Evolutionary conservation across 2,797 vertebrate species (phyloP), one percentile per base, ranked within the genome.

Genomic region (Thalassophryne amazonica): DNA sequence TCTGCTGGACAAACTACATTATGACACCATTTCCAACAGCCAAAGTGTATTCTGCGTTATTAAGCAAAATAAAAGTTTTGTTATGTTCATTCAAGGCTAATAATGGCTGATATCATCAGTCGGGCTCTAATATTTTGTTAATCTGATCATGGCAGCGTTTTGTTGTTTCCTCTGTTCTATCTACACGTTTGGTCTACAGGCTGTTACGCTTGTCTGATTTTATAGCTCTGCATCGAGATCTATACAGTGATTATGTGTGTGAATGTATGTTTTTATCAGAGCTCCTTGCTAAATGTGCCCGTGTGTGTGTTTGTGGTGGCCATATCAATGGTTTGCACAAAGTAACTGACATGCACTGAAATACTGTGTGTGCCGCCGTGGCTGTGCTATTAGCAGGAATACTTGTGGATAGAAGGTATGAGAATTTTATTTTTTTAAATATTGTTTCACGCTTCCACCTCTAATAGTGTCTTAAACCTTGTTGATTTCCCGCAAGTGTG

Each of bases 281-380:
- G 45, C 31, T 35, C 57, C 40, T 57, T 11, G 34, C 48, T 63
- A 40, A 37, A 42, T 51, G 42, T 60, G 50, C 11, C 23, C 15
- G 8, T 30, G 17, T 51, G 28, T 53, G 42, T 63, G 27, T 58
- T 40, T 65, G 56, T 55, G 57, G 41, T 60, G 30, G 41, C 36
- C 17, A 61, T 66, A 37, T 32, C 47, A 41, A 63, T 61, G 72
- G 62, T 57, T 74, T 63, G 59, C 56, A 69, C 53, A 56, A 61
- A 60, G 70, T 73, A 52, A 72, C 71, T 60, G 54, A 85, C 72
- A 73, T 78, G 89, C 80, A 88, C 85, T 85, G 80, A 85, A 41
- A 67, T 30, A 56, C 62, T 69, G 58, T 43, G 13, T 36, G 39
- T 27, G 16, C 38, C 37, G 35, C 64, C 57, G 18, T 17, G 38